Conservation (phyloP, 1,140 invertebrate genomes). For the Lasioglossum baleicum region DNA sequence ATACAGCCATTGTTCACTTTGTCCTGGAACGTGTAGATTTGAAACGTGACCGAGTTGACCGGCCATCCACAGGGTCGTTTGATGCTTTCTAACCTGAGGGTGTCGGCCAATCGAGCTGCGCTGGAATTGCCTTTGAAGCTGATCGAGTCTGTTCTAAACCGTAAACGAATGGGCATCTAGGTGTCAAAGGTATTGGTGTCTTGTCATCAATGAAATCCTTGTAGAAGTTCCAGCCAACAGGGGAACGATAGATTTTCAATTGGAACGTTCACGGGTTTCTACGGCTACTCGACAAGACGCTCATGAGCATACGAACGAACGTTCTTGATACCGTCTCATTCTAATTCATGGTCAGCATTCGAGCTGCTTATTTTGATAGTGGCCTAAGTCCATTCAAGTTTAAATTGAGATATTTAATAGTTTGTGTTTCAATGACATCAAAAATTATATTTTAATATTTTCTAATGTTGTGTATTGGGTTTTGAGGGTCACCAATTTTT, state of each 20-base stretch:
- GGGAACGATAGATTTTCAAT: background rate
- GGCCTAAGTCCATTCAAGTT: too few species aligned
- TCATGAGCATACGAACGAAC: too few species aligned
- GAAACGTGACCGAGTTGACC: conserved; percentile 51
- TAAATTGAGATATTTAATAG: too few species aligned
- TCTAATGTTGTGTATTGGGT: too few species aligned
- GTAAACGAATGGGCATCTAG: conserved; percentile 52
- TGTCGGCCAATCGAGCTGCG: conserved; percentile 65
- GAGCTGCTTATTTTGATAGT: too few species aligned
- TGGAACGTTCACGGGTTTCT: too few species aligned
- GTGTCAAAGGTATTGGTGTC: conserved; percentile 59
- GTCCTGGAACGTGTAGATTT: conserved; percentile 32
- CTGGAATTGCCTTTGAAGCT: conserved; percentile 66
- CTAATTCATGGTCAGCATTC: too few species aligned
- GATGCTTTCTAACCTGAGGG: conserved; percentile 63
- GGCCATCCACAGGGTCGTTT: conserved; percentile 47
- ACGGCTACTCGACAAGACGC: too few species aligned
- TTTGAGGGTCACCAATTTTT: too few species aligned
- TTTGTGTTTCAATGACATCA: too few species aligned
- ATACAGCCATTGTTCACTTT: conserved; percentile 39
- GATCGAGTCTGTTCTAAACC: conserved; percentile 55
- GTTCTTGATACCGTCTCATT: too few species aligned
- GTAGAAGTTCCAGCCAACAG: conserved; percentile 13
- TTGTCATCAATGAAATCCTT: conserved; percentile 50
- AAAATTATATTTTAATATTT: too few species aligned